Conservation (phyloP, 2,888 invertebrate genomes). For the Platycnemis pennipes region DNA sequence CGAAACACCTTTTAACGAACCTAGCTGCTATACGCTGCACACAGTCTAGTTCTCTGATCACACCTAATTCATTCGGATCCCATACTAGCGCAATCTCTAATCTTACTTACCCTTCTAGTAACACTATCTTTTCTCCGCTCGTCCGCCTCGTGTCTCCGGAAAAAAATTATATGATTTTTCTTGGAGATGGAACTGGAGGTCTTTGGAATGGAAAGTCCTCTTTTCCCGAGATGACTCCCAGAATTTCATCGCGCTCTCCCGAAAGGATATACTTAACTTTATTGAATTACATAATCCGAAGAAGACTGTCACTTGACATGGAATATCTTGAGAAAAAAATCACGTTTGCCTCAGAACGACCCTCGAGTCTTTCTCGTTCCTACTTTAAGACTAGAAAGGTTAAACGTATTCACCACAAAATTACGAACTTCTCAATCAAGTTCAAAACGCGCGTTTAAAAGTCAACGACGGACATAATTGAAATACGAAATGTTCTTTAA, state of each 20-base stretch:
- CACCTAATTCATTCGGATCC: no score
- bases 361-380: neutral
- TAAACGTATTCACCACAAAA: neutral
- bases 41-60: no score
- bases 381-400: neutral
- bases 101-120: neutral
- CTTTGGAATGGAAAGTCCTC: neutral
- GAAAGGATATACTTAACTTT: conserved; percentile 31
- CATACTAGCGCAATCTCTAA: neutral
- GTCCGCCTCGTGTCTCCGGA: neutral
- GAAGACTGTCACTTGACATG: neutral
- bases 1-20: no score
- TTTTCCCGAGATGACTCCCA: neutral
- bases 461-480: neutral
- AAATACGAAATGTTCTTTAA: neutral
- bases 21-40: no score
- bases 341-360: neutral
- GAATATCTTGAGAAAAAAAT: neutral
- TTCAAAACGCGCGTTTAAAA: neutral
- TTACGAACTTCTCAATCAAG: neutral
- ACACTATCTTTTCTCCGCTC: neutral
- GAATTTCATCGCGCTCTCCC: conserved; percentile 11
- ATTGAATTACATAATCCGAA: conserved; percentile 32
- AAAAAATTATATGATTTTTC: neutral
- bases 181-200: neutral